Evolutionary conservation across 1,140 invertebrate genomes (phyloP).

Genomic region (Radopholus similis): DNA sequence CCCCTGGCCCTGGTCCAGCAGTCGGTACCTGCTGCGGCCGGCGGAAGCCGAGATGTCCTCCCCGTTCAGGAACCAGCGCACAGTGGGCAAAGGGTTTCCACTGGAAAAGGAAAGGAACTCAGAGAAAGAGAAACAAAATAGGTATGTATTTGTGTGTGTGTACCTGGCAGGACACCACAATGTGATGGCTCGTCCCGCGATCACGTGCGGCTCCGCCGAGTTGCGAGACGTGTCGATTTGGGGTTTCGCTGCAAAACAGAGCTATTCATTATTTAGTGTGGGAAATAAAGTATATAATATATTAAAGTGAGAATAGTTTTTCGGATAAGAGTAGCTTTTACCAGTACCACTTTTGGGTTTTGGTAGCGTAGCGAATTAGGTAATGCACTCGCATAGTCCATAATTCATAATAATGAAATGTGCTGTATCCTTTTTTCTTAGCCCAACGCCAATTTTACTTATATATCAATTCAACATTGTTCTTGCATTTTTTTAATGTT

Average conservation of each 20-base stretch:
- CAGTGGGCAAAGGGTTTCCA: conserved; percentile 20
- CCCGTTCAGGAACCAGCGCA: conserved; percentile 41
- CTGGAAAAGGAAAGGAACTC: background rate
- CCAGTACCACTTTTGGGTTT: too few species aligned
- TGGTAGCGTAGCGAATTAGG: too few species aligned
- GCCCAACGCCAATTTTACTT: too few species aligned
- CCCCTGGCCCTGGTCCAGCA: conserved; percentile 49
- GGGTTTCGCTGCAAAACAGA: conserved; percentile 26
- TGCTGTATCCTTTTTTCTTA: too few species aligned
- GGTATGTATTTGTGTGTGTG: too few species aligned
- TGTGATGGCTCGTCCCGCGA: conserved; percentile 53
- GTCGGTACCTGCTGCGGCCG: conserved; percentile 25
- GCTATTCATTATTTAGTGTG: background rate
- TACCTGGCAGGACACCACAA: conserved; percentile 63
- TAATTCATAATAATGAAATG: too few species aligned
- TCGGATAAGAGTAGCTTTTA: too few species aligned
- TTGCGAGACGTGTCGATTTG: conserved; percentile 27
- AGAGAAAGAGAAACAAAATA: conserved; percentile 69
- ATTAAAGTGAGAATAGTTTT: too few species aligned
- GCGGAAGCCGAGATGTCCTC: conserved; percentile 18
- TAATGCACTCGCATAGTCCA: too few species aligned
- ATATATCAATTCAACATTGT: too few species aligned
- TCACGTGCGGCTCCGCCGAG: conserved; percentile 18
- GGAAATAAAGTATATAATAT: background rate
- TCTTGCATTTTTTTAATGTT: too few species aligned